Base-by-base conservation (phyloP, 2,797 vertebrate species). In the Melanotaenia boesemani region DNA sequence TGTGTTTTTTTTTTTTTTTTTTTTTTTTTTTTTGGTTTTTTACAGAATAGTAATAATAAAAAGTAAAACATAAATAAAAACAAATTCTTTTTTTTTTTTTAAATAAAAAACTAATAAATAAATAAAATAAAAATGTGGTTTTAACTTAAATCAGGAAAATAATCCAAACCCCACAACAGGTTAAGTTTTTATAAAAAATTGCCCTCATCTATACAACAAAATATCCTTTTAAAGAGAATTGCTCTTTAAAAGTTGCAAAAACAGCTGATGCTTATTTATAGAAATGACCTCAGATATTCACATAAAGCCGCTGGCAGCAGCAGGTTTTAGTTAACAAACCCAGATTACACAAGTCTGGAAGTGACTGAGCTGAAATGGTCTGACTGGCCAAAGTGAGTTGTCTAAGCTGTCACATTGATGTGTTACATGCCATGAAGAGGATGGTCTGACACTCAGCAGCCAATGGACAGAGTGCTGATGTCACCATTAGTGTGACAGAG, bases 371-470 rank as follows among this genome's bases (percentile, higher is more conserved):
- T 68, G 39, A 68, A 84, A 65, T 2, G 13, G 52, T 28, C 6
- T 36, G 65, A 13, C 20, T 63, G 73, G 48, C 71, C 54, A 44
- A 76, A 78, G 64, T 11, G 50, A 46, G 16, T 71, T 26, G 75
- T 67, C 41, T 59, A 74, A 44, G 61, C 60, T 67, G 44, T 46
- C 63, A 34, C 88, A 84, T 63, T 3, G 79, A 79, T 48, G 78
- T 86, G 83, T 30, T 83, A 67, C 74, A 86, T 77, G 80, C 66
- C 26, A 57, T 30, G 50, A 41, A 50, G 57, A 84, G 85, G 71
- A 82, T 91, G 89, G 87, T 80, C 87, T 90, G 91, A 86, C 84
- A 78, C 70, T 24, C 77, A 55, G 86, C 86, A 90, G 78, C 89
- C 88, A 88, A 88, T 90, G 39, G 79, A 74, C 76, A 72, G 72